Evolutionary conservation across 2,888 invertebrate species (phyloP).

Genomic region (Myopa tessellatipennis): DNA sequence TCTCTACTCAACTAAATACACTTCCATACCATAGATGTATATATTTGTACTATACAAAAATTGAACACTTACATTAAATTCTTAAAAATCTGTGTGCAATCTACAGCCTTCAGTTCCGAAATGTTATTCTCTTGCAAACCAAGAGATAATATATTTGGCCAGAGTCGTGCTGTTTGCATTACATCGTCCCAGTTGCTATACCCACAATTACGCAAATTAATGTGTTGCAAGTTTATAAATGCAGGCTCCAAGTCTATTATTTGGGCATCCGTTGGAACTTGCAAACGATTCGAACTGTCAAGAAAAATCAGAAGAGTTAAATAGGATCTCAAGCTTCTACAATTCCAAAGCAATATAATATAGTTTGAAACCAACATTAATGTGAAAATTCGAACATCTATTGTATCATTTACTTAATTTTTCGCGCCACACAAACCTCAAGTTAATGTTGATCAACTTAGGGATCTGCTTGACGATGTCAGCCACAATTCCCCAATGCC

Average conservation of each 20-base stretch:
- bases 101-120: constrained; percentile 71
- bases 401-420: not conserved
- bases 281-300: constrained; percentile 82
- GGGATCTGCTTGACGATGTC: constrained; percentile 65
- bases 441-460: constrained; percentile 60
- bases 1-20: not conserved
- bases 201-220: constrained; percentile 71
- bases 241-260: constrained; percentile 65
- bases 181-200: constrained; percentile 80
- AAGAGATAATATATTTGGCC: constrained; percentile 77
- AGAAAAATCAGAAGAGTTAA: constrained; percentile 7
- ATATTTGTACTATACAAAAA: too few species aligned
- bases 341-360: not conserved
- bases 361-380: not conserved
- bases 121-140: constrained; percentile 82
- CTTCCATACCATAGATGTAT: too few species aligned
- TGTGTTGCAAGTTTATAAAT: constrained; percentile 62
- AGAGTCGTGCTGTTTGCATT: constrained; percentile 75
- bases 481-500: constrained; percentile 67
- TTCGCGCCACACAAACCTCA: constrained; percentile 42
- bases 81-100: constrained; percentile 62
- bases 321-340: not conserved
- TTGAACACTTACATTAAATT: constrained; percentile 54
- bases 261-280: constrained; percentile 73
- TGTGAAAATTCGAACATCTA: not conserved